Conservation (phyloP, 2,888 invertebrate species). For the Boloria euphrosyne region DNA sequence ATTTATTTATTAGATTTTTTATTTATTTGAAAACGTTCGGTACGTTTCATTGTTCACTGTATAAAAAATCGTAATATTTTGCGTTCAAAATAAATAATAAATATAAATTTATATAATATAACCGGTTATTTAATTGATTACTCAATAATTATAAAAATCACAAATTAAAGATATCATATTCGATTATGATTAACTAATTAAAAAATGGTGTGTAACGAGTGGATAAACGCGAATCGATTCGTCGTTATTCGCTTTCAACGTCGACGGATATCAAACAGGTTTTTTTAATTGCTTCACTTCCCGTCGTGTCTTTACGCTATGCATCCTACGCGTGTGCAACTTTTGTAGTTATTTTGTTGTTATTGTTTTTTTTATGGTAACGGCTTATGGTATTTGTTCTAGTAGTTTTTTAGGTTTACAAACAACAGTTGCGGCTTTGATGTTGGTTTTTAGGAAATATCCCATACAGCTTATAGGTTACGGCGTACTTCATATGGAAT, state of each 20-base stretch:
- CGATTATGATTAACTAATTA: conserved; percentile 15
- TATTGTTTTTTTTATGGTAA: conserved; percentile 15
- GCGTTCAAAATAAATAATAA: no score
- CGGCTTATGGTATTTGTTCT: background rate
- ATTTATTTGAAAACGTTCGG: no score
- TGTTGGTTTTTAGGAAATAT: no score
- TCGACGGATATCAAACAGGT: conserved; percentile 43
- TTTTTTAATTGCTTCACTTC: conserved; percentile 42
- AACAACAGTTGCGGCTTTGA: background rate
- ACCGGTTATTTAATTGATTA: no score
- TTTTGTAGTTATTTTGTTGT: conserved; percentile 21
- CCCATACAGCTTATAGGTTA: no score
- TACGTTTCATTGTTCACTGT: no score
- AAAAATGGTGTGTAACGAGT: conserved; percentile 4
- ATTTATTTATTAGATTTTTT: no score
- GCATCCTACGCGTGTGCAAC: conserved; percentile 29
- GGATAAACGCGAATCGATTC: conserved; percentile 29
- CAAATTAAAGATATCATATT: background rate
- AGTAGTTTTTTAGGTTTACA: background rate
- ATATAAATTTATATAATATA: no score
- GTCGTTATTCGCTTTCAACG: conserved; percentile 32
- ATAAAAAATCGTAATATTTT: no score
- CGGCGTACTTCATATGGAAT: no score
- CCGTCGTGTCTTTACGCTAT: conserved; percentile 33
- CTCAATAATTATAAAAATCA: background rate